phyloP scores from a whole-genome alignment of 1,140 invertebrate genomes.

The Varroa destructor region DNA sequence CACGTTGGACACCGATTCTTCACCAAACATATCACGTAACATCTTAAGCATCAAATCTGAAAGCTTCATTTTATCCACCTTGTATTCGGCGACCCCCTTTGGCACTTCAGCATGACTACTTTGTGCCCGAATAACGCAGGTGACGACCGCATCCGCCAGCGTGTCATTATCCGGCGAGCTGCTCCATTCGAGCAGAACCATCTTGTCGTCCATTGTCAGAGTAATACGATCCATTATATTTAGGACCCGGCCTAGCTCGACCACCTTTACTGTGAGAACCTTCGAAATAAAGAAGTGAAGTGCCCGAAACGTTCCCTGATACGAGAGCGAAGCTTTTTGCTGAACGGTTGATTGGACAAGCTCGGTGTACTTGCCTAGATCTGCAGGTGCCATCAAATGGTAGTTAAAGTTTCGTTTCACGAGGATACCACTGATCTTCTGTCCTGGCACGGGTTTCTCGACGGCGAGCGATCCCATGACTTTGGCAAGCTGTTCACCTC shows the following conservation, averaged over 20 bases:
- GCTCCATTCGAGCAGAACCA: conserved; percentile 78
- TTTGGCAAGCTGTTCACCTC: conserved; percentile 95
- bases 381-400: conserved; percentile 75
- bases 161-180: conserved; percentile 91
- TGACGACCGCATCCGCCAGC: conserved; percentile 87
- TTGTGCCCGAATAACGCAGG: conserved; percentile 26
- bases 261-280: conserved; percentile 61
- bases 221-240: conserved; percentile 57
- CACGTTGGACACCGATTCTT: conserved; percentile 81
- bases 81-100: conserved; percentile 30
- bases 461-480: conserved; percentile 81
- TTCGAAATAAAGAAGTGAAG: conserved; percentile 69
- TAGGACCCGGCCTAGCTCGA: conserved; percentile 55
- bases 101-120: conserved; percentile 14
- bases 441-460: conserved; percentile 59
- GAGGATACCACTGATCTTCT: conserved; percentile 74
- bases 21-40: conserved; percentile 86
- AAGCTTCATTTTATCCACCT: conserved; percentile 37
- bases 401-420: conserved; percentile 98
- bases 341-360: conserved; percentile 80
- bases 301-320: conserved; percentile 58
- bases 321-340: conserved; percentile 76
- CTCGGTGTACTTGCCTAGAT: conserved; percentile 90
- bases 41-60: conserved; percentile 81
- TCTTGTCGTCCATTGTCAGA: conserved; percentile 64